phyloP scores from a whole-genome alignment of 2,888 invertebrate genomes.

The Linnaemya vulpina region DNA sequence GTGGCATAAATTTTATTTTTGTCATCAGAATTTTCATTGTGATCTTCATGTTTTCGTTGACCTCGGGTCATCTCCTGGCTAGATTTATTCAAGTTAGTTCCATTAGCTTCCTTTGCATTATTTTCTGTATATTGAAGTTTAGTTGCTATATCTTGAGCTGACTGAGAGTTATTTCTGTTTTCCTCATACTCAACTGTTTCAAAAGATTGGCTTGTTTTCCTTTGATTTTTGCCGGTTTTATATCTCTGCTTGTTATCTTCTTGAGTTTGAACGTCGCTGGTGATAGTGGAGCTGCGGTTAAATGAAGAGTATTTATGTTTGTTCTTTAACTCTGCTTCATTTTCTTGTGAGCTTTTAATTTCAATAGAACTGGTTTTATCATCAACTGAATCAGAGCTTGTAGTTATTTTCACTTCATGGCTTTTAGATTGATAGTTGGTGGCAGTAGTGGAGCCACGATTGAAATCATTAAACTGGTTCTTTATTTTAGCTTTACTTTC shows the following conservation, averaged over 20 bases:
- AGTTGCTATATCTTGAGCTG: background rate
- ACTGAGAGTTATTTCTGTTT: background rate
- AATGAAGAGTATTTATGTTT: too few relatives aligned
- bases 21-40: background rate
- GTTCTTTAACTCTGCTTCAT: too few relatives aligned
- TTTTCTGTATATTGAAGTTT: background rate
- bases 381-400: too few relatives aligned
- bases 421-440: too few relatives aligned
- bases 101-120: background rate
- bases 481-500: background rate
- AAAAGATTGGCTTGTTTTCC: background rate
- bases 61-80: constrained; percentile 12
- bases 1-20: background rate
- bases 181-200: background rate
- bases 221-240: background rate
- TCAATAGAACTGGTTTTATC: too few relatives aligned
- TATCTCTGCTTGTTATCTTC: background rate
- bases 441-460: too few relatives aligned
- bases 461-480: background rate
- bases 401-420: too few relatives aligned
- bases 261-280: background rate
- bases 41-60: background rate
- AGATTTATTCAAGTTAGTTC: background rate
- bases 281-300: background rate
- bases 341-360: too few relatives aligned